Evolutionary conservation across 2,113 vertebrate genomes (phyloP).

Genomic region (Oreocharis arfaki): DNA sequence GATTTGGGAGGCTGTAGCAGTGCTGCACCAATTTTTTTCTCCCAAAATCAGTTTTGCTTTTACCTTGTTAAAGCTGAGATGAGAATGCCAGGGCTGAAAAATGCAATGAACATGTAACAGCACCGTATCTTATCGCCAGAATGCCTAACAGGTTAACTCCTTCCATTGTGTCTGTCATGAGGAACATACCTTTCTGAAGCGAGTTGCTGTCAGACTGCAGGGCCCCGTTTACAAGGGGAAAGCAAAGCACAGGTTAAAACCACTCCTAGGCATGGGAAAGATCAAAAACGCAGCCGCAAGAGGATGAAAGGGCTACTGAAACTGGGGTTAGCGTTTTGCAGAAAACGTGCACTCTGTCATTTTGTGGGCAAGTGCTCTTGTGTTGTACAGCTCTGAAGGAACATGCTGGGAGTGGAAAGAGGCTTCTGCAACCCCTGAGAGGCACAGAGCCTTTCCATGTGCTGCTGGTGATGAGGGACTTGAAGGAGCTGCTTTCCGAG

Average conservation of each 20-base stretch:
- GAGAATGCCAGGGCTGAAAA: not conserved
- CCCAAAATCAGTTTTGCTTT: not conserved
- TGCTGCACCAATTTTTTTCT: not conserved
- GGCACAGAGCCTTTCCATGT: not conserved
- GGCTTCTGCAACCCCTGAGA: not conserved
- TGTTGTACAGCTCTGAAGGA: not conserved
- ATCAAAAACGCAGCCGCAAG: not conserved
- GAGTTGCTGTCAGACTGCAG: fast-evolving
- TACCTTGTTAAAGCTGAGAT: not conserved
- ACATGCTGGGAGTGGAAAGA: not conserved
- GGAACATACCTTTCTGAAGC: not conserved
- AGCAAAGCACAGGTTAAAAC: not conserved
- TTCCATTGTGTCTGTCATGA: not conserved
- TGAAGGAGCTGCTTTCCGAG: not conserved
- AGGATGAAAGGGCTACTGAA: not conserved
- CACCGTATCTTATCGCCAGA: not conserved
- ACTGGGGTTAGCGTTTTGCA: not conserved
- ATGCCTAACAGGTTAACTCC: not conserved
- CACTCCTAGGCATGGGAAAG: not conserved
- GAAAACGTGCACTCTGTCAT: not conserved
- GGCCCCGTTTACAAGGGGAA: not conserved
- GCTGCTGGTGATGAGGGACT: not conserved
- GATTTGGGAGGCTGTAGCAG: not conserved
- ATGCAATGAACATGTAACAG: not conserved
- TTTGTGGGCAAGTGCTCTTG: not conserved